Percentiles rank a stretch among this genome's conserved stretches.
phyloP scores from a whole-genome alignment of 2,888 invertebrate genomes.

The Orthosia gothica region DNA sequence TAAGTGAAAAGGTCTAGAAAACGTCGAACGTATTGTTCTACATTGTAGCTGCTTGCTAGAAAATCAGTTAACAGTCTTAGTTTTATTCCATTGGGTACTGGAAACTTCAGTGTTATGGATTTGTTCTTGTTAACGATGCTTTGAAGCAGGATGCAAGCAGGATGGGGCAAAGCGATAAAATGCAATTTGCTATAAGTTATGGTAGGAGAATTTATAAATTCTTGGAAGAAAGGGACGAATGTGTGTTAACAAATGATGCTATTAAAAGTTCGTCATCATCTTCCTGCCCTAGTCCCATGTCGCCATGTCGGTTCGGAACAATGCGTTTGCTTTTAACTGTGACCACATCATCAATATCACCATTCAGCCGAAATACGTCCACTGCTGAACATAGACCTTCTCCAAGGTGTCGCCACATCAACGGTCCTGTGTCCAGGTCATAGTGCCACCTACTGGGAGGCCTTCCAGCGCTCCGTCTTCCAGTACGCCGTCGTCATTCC shows the following conservation, averaged over 20 bases:
- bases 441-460: too few species aligned
- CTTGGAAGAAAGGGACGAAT: not conserved
- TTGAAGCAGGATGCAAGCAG: constrained; percentile 20
- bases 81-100: constrained; percentile 21
- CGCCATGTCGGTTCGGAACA: too few species aligned
- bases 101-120: constrained; percentile 16
- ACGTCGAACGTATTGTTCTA: constrained; percentile 26
- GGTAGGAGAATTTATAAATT: not conserved
- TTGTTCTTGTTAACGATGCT: constrained; percentile 19
- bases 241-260: not conserved
- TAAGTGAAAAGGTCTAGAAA: constrained; percentile 46
- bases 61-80: constrained; percentile 39
- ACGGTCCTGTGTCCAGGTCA: too few species aligned
- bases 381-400: too few species aligned
- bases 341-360: too few species aligned
- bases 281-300: too few species aligned
- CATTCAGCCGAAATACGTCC: too few species aligned
- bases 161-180: constrained; percentile 15
- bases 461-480: too few species aligned
- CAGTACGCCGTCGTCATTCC: too few species aligned
- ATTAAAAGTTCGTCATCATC: too few species aligned
- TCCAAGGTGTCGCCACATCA: too few species aligned
- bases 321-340: too few species aligned
- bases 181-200: not conserved
- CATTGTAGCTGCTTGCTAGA: constrained; percentile 29